Evolutionary conservation across 2,888 invertebrate species (phyloP), one percentile per base, ranked within the genome.

Genomic region (Exephanes ischioxanthus): DNA sequence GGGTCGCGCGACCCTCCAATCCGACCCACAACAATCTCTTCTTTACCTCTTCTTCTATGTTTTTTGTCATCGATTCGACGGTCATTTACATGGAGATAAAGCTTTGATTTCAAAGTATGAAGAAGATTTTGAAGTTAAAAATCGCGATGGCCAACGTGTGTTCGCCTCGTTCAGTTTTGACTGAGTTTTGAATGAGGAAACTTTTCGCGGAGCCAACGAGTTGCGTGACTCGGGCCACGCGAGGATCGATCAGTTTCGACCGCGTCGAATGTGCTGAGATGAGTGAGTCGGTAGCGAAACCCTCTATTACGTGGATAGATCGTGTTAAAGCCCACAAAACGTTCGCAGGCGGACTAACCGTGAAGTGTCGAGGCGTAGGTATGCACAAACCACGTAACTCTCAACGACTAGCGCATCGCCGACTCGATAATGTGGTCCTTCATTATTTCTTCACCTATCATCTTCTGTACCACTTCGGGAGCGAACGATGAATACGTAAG

Each of bases 301-400:
- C 70, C 48, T 58, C 53, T 33, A 80, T 80, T 71, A 71, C 51
- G 48, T 26, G 37, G 71, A 80, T 80, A 37, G 26, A 80, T 71
- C 71, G 79, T 72, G 79, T 80, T 80, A 33, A 53, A 51, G 33
- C 33, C 63, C 71, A 80, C 61, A 53, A 71, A 71, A 22, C 48
- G n/a, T 63, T 80, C 63, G 37, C 30, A 22, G 26, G 37, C 58
- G 26, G 26, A 51, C 19, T 61, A 51, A 45, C 9, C 70, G 70
- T 37, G 51, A 58, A 55, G 55, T 68, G 51, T 67, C 30, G 22
- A 41, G 11, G 30, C 48, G 9, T n/a, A 26, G 48, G 37, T 30
- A 41, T 22, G 5, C 16, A 14, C 30, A 58, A 41, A 37, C 30
- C 22, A 58, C 41, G 14, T 45, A 3, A 48, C 16, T 76, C 45